Base-by-base conservation (phyloP, 2,797 vertebrate species). In the Heteromormyrus szaboi region DNA sequence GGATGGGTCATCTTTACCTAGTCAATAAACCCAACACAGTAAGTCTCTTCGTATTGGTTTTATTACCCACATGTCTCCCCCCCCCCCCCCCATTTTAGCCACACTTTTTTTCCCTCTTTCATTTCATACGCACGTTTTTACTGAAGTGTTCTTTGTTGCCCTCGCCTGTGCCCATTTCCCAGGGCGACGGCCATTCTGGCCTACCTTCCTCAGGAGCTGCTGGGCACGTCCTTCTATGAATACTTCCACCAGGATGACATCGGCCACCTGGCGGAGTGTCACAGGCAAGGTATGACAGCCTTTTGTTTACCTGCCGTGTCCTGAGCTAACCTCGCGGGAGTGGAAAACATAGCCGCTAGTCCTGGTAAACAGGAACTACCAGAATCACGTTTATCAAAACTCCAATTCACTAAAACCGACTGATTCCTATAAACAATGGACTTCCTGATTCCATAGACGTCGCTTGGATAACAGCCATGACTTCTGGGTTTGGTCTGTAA, bases 201-300 rank as follows among this genome's bases (percentile, higher is more conserved):
- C 46, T 99, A 99, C 92, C 93, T 99, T 95, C 98, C 98, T 59
- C 98, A 99, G 92, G 98, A 99, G 91, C 95, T 99, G 90, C 96
- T 99, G 90, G 98, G 98, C 90, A 99, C 98, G 1, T 99, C 98
- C 0, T 99, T 98, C 94, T 99, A 99, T 0, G 98, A 99, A 89
- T 99, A 98, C 95, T 99, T 99, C 93, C 98, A 99, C 93, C 98
- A 99, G 94, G 97, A 99, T 25, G 97, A 99, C 94, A 97, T 99
- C 91, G 96, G 95, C 91, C 97, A 98, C 87, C 97, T 99, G 0
- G 96, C 98, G 90, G 98, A 98, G 92, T 98, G 97, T 93, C 98
- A 99, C 89, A 96, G 97, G 91, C 97, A 98, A 97, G 98, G 98
- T 99, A 96, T 81, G 86, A 46, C 9, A 1, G 46, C 46, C 19